Base-by-base conservation (phyloP, 1,140 invertebrate species). In the Daktulosphaira vitifoliae region DNA sequence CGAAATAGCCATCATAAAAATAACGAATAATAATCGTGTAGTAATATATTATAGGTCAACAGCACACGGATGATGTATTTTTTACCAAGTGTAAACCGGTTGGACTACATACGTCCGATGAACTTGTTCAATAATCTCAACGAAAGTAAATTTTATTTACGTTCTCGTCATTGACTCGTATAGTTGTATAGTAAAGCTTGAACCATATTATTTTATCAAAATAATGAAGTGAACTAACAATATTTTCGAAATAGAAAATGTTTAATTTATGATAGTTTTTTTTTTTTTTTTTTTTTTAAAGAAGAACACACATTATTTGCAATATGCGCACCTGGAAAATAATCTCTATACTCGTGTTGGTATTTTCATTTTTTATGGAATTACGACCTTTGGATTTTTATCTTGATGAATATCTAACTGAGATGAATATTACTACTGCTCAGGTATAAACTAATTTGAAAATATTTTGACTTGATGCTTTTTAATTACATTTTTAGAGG, bases 291-390 rank as follows among this genome's bases (percentile, higher is more conserved):
- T 25, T 56, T 42, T 42, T 13, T 56, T 15, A 39, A 8, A 8
- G 9, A 39, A 9, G 25, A 25, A 16, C 25, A n/a, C 5, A 11
- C 6, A n/a, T 4, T 56, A n/a, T 42, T 42, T 37, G 13, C 5
- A 22, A 48, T 29, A 62, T 62, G 56, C 42, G 15, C 15, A 48
- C 23, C 23, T 48, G 42, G 56, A 62, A 25, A 15, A 48, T 16
- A 13, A 62, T 62, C 22, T 29, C 44, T 33, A 16, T 20, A 6
- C 11, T 62, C 1, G 42, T 3, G 42, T 38, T 62, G 13, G 18
- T 62, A 7, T 62, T 62, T 6, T 23, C 13, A 20, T 62, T 62
- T 29, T n/a, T 25, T 5, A 13, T 62, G 8, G 56, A 62, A 48
- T 46, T 62, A 18, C n/a, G 56, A 15, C 56, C 56, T 0, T 33